These are phyloP conservation scores for Ianthella basta DNA, from an alignment of 37 sponge, comb jelly and placozoan genomes.

Conservation along the genomic window DNA sequence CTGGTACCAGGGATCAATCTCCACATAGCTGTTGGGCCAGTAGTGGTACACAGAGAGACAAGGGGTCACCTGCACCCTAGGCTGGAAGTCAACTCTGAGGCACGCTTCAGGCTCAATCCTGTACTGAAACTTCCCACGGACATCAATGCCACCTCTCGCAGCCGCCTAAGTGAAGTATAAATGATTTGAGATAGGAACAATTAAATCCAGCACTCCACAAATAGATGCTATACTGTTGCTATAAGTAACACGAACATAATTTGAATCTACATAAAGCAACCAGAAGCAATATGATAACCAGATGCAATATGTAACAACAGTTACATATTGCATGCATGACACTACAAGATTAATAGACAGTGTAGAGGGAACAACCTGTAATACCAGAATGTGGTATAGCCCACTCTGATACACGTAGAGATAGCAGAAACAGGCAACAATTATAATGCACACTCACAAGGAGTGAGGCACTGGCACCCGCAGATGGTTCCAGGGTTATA, in stretches of 20 bases:
- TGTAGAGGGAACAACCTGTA: too few species aligned
- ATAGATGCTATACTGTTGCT: too few species aligned
- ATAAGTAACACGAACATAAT: too few species aligned
- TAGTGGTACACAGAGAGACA: background rate
- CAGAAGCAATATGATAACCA: too few species aligned
- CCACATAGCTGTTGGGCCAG: constrained; percentile 9
- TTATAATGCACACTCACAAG: background rate
- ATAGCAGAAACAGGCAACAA: background rate
- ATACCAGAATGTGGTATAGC: too few species aligned
- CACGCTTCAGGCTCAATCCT: background rate
- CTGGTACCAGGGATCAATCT: background rate
- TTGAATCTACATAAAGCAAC: too few species aligned
- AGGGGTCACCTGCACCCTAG: too few species aligned
- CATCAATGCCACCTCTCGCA: background rate
- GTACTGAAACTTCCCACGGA: background rate
- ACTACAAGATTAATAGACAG: too few species aligned
- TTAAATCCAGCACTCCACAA: too few species aligned
- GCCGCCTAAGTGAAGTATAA: background rate
- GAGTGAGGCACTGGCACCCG: constrained; percentile 4
- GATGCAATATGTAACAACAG: too few species aligned
- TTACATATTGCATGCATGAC: too few species aligned
- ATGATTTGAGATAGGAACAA: background rate
- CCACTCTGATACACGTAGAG: background rate
- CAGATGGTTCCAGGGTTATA: background rate
- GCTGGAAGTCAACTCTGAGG: background rate